Evolutionary conservation across 2,888 invertebrate genomes (phyloP), one percentile per base, ranked within the genome.

Genomic region (Leptothorax acervorum): DNA sequence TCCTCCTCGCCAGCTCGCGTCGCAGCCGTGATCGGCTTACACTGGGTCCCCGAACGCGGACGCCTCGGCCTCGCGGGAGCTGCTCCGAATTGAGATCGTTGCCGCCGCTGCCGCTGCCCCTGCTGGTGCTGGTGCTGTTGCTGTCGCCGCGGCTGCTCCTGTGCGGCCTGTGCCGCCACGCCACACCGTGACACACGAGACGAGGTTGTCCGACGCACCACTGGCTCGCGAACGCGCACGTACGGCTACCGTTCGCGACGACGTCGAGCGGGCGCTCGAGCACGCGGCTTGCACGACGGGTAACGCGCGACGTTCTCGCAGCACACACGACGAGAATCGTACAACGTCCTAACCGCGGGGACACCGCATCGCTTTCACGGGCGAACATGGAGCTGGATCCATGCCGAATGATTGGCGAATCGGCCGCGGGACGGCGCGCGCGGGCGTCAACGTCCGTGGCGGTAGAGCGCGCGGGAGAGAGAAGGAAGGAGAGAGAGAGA

Each of bases 331-430:
- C 92, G 91, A 93, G 91, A 92, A 92, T 92, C 92, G 93, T 92
- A 94, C 93, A 60, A 71, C 79, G 93, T 93, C 93, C 93, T 94
- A 94, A 93, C 93, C 93, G 93, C 93, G 94, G 93, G 91, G 92
- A 93, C 92, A 94, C 94, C 94, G 94, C 94, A 94, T 93, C 93
- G 93, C 93, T 93, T 93, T 93, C 93, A 93, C 93, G 93, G 93
- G 91, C 91, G 91, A 93, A 93, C 93, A 93, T 93, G 94, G 93
- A 93, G 93, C 93, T 91, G 92, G 91, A 92, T 92, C 93, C 92
- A 93, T 93, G 93, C 90, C 90, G 88, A 89, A 86, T 93, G 88
- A 70, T 93, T 93, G 82, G 51, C 78, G 82, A 88, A 90, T 88
- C 86, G 87, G 84, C 92, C 93, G 92, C 88, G 18, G 28, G 79